These are phyloP conservation scores for Drosophila willistoni DNA, from an alignment of 1,140 invertebrate species.

Conservation along the genomic window DNA sequence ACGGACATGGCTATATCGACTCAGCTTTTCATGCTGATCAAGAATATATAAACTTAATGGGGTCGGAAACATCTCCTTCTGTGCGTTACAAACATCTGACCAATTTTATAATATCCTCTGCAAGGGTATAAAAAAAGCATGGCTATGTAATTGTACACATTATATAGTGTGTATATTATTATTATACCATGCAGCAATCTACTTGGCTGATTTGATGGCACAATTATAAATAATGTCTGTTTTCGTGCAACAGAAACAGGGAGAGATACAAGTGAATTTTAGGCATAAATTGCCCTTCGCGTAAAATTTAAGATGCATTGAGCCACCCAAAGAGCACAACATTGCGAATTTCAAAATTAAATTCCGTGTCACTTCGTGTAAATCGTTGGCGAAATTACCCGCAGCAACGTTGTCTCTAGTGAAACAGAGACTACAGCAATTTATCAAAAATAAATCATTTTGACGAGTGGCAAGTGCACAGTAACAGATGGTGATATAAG, in stretches of 20 bases:
- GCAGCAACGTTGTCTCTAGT: conserved; percentile 42
- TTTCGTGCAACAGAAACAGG: conserved; percentile 41
- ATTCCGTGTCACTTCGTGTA: conserved; percentile 80
- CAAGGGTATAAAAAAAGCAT: too few species aligned
- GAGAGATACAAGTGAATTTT: conserved; percentile 25
- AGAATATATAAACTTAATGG: too few species aligned
- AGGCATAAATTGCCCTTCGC: conserved; percentile 27
- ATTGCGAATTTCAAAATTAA: conserved; percentile 82
- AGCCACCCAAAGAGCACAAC: conserved; percentile 80
- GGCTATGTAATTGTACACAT: neutral
- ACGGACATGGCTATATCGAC: too few species aligned
- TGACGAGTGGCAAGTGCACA: conserved; percentile 54
- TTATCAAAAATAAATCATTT: conserved; percentile 83
- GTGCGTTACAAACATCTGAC: too few species aligned
- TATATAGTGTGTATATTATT: too few species aligned
- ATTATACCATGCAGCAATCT: neutral
- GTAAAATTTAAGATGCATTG: conserved; percentile 66
- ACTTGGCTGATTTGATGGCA: conserved; percentile 45
- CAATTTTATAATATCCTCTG: too few species aligned
- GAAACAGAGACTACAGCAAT: conserved; percentile 63
- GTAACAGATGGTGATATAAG: conserved; percentile 26
- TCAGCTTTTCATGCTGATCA: too few species aligned
- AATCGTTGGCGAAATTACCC: conserved; percentile 78
- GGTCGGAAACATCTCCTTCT: too few species aligned
- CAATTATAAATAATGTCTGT: conserved; percentile 56